These are phyloP conservation scores for Okapia johnstoni DNA, from an alignment of 2,113 vertebrate species.

Conservation along the genomic window DNA sequence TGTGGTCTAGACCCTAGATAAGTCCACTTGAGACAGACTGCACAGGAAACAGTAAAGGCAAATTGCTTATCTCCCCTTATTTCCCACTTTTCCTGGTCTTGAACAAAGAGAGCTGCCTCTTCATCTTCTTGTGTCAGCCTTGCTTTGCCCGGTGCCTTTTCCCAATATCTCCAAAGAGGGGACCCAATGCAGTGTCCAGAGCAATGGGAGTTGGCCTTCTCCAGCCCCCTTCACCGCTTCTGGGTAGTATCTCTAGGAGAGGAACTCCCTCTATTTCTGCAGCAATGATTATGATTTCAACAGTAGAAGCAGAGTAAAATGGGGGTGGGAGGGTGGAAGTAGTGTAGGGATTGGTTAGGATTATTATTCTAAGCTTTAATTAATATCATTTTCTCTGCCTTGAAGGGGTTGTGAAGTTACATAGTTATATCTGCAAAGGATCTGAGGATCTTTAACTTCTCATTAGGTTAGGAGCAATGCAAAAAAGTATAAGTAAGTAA, in stretches of 20 bases:
- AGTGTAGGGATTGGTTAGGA: neutral
- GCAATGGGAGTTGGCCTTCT: neutral
- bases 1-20: constrained; percentile 57
- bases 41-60: constrained; percentile 46
- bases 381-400: neutral
- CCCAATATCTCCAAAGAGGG: neutral
- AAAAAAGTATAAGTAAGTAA: neutral
- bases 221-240: neutral
- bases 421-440: neutral
- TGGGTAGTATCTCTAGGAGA: neutral
- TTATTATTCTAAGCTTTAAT: neutral
- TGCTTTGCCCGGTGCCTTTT: neutral
- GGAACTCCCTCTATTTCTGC: neutral
- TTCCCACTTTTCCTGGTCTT: neutral
- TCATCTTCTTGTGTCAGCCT: neutral
- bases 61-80: constrained; percentile 32
- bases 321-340: neutral
- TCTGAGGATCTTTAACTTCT: neutral
- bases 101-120: neutral
- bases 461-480: neutral
- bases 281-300: neutral
- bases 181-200: neutral
- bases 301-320: neutral
- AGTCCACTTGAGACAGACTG: constrained; percentile 20
- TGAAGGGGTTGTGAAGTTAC: neutral